phyloP scores from a whole-genome alignment of 2,797 vertebrate genomes.

The Margarornis squamiger region DNA sequence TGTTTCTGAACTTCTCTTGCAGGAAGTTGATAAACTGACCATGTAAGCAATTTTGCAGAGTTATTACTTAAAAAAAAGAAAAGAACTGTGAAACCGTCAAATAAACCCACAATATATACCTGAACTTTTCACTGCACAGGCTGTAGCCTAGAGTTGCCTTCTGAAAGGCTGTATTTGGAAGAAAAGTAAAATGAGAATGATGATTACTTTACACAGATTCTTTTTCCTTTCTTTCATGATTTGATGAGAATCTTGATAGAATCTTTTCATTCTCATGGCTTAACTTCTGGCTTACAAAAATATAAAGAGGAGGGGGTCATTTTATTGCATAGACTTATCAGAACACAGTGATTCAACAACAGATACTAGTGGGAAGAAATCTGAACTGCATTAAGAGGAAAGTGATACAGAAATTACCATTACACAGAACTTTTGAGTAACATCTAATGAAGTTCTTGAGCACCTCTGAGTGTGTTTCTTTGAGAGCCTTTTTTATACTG shows the following conservation, averaged over 20 bases:
- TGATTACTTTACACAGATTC: background rate
- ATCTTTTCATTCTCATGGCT: background rate
- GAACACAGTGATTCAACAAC: background rate
- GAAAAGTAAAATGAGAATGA: background rate
- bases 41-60: background rate
- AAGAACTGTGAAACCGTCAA: background rate
- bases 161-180: background rate
- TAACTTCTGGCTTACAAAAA: background rate
- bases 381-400: background rate
- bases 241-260: background rate
- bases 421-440: background rate
- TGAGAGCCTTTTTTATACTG: background rate
- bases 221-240: background rate
- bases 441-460: background rate
- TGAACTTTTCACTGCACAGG: background rate
- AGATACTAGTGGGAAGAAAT: background rate
- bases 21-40: background rate
- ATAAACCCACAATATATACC: background rate
- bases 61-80: background rate
- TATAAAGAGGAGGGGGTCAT: background rate
- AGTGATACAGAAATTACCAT: background rate
- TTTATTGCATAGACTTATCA: background rate
- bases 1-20: background rate
- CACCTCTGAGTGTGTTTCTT: background rate
- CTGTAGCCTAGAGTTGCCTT: background rate